Evolutionary conservation across 2,113 vertebrate genomes (phyloP), one percentile per base, ranked within the genome.

Genomic region (Heterocephalus glaber): DNA sequence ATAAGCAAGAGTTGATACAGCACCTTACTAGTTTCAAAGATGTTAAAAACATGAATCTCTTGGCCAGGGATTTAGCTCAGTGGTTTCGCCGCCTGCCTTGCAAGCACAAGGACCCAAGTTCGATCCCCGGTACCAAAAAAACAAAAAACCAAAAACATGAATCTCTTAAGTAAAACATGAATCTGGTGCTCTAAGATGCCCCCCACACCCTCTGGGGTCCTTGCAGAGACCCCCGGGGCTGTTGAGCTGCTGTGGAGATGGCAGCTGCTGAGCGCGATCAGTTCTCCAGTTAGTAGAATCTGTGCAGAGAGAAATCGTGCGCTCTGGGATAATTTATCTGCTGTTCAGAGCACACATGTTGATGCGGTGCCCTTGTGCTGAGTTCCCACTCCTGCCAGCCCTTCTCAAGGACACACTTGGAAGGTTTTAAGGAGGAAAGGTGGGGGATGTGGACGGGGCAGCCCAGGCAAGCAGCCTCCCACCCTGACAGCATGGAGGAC

Each of bases 381-480:
- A 86, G 33, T 68, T 20, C 72, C 44, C 56, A 17, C 3, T 6
- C 49, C 79, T 93, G 33, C 92, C 91, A 26, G 77, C 79, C 95
- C 94, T 95, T 90, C 79, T 86, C 92, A 92, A 95, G 86, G 95
- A 58, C 28, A 68, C 58, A 14, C 20, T 47, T 65, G 61, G 54
- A 72, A 90, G 77, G 11, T 66, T 86, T 93, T n/a, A 54, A 9
- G 58, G 52, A 4, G 54, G 86, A 87, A 82, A 66, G 35, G 0
- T 2, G 35, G 47, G 54, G 56, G 28, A 30, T 60, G 1, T 63
- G 66, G 56, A 19, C 0, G 0, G n/a, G 49, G 35, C 30, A 7
- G 52, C 3, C 20, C 61, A 44, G 58, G 0, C 2, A n/a, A 65
- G 19, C 0, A 0, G 28, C 3, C 41, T 83, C 33, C 35, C 26